Percentiles rank a stretch among this genome's conserved stretches.
Evolutionary conservation across 2,888 invertebrate genomes (phyloP).

Genomic region (Nasonovia ribisnigri): DNA sequence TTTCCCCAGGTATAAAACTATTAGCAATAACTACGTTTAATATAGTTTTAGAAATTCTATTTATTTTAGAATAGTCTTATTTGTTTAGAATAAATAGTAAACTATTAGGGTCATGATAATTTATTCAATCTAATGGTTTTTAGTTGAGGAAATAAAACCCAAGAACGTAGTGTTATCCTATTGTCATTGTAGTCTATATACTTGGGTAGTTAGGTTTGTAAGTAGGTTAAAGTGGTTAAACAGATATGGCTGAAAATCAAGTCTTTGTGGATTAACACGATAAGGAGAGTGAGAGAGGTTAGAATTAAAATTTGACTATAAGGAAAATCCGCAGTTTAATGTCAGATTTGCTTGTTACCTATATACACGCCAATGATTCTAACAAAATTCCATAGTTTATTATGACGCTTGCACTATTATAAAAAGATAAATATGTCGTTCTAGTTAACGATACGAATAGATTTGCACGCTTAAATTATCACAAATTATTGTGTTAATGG

Average conservation of each 20-base stretch:
- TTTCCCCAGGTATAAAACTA: constrained; percentile 72
- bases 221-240: not conserved
- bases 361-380: not conserved
- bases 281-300: not conserved
- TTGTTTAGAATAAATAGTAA: not conserved
- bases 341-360: not conserved
- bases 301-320: not conserved
- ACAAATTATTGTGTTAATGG: not conserved
- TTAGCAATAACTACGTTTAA: constrained; percentile 37
- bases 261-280: not conserved
- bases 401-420: not conserved
- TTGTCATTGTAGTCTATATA: not conserved
- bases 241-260: not conserved
- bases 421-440: not conserved
- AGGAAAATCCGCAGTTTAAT: not conserved
- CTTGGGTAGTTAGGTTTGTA: not conserved
- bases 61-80: not conserved
- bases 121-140: not conserved
- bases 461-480: not conserved
- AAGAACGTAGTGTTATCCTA: not conserved
- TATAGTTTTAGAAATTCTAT: not conserved
- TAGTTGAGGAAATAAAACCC: not conserved
- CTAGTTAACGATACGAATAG: constrained; percentile 15
- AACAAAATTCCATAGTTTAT: not conserved
- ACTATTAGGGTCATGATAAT: not conserved